Percentiles rank a stretch among this genome's conserved stretches.
Evolutionary conservation across 2,888 invertebrate genomes (phyloP).

Genomic region (Megaustenia siamemsis): DNA sequence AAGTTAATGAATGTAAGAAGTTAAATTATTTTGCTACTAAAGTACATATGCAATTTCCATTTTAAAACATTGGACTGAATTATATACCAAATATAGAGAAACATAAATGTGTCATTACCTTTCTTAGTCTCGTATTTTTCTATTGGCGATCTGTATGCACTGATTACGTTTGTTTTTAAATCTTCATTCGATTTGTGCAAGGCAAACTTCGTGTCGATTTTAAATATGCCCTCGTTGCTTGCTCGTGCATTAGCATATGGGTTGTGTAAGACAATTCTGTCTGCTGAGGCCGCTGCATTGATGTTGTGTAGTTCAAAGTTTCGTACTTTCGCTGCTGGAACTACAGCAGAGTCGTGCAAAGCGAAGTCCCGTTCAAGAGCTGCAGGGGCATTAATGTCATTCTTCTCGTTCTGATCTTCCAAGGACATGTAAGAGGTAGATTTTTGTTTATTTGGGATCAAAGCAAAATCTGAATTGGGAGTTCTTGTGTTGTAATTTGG

Average conservation of each 20-base stretch:
- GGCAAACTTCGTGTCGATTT: not conserved
- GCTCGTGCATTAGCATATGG: not conserved
- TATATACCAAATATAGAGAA: no score
- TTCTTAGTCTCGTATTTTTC: conserved; percentile 32
- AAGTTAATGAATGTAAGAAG: no score
- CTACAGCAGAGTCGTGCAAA: not conserved
- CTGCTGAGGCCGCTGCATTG: not conserved
- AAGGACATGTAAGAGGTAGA: not conserved
- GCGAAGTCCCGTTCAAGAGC: conserved; percentile 5
- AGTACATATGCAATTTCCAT: no score
- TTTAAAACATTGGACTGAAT: no score
- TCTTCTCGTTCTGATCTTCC: not conserved
- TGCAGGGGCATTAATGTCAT: conserved; percentile 4
- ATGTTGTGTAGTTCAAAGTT: not conserved
- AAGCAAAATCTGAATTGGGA: not conserved
- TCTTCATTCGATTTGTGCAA: not conserved
- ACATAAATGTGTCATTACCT: conserved; percentile 22
- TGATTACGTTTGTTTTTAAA: not conserved
- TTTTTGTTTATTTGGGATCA: not conserved
- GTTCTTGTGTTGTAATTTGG: conserved; percentile 42
- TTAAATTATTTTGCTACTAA: no score
- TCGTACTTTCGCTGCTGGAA: not conserved
- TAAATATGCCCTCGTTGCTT: not conserved
- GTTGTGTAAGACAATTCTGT: conserved; percentile 8
- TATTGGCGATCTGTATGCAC: conserved; percentile 22